Conservation (phyloP, 2,888 invertebrate genomes). For the Dysmachus trigonus region DNA sequence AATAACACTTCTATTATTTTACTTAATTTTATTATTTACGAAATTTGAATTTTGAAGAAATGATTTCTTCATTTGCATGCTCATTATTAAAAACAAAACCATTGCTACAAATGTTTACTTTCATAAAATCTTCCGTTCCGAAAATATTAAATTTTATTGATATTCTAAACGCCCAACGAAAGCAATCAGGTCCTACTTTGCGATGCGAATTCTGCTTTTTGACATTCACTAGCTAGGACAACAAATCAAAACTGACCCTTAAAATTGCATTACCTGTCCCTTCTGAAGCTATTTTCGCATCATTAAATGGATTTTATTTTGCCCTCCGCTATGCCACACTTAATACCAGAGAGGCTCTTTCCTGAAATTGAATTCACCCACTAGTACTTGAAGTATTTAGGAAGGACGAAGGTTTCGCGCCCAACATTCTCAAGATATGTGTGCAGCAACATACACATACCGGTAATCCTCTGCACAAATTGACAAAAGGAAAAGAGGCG, state of each 20-base stretch:
- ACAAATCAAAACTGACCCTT: not conserved
- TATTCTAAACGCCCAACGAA: not conserved
- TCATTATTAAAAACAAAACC: too few relatives aligned
- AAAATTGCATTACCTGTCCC: not conserved
- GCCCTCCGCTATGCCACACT: constrained; percentile 2
- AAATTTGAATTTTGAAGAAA: too few relatives aligned
- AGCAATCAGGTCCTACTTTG: not conserved
- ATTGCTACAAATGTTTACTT: too few relatives aligned
- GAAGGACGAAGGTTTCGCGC: not conserved
- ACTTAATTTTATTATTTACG: too few relatives aligned
- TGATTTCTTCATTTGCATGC: too few relatives aligned
- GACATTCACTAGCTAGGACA: not conserved
- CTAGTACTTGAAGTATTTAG: constrained; percentile 24
- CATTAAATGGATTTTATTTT: constrained; percentile 11
- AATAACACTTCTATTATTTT: too few relatives aligned
- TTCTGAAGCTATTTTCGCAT: not conserved
- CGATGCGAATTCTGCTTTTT: not conserved
- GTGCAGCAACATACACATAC: constrained; percentile 5
- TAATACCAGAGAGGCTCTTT: not conserved
- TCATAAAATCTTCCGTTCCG: too few relatives aligned
- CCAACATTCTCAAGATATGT: not conserved
- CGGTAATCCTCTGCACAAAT: constrained; percentile 17
- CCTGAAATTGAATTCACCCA: constrained; percentile 26
- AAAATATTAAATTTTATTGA: not conserved
- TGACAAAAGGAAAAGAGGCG: constrained; percentile 28